These are phyloP conservation scores for Triplophysa dalaica DNA, from an alignment of 2,113 vertebrate species.

Conservation along the genomic window DNA sequence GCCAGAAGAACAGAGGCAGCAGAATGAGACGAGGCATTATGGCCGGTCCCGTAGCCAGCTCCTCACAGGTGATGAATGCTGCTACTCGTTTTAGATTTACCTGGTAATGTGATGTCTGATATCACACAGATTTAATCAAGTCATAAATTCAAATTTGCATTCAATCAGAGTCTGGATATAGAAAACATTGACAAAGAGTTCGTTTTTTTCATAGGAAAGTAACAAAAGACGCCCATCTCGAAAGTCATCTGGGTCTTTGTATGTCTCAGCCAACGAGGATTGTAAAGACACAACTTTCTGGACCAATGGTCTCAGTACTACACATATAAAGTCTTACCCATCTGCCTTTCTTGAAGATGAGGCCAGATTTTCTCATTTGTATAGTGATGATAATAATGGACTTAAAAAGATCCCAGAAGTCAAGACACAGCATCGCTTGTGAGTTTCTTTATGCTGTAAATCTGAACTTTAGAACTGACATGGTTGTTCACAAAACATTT, in stretches of 20 bases:
- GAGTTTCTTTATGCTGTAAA: slow-evolving; percentile 43
- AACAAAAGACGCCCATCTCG: slow-evolving; percentile 71
- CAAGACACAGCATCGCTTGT: slow-evolving; percentile 51
- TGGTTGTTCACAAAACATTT: not conserved
- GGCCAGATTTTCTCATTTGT: not conserved
- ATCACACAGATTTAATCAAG: not conserved
- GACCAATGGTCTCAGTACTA: not conserved
- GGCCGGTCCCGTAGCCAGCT: slow-evolving; percentile 76
- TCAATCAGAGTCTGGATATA: not conserved
- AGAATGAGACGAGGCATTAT: slow-evolving; percentile 80
- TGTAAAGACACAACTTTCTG: slow-evolving; percentile 53
- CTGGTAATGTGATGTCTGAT: not conserved
- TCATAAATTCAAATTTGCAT: too few relatives aligned
- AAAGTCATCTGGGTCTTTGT: slow-evolving; percentile 3
- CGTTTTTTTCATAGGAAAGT: slow-evolving; percentile 72
- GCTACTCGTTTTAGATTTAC: not conserved
- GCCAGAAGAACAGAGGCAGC: slow-evolving; percentile 67
- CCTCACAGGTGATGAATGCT: slow-evolving; percentile 69
- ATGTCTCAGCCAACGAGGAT: slow-evolving; percentile 33
- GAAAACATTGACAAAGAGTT: not conserved
- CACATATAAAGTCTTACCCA: slow-evolving; percentile 8
- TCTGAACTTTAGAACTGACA: too few relatives aligned
- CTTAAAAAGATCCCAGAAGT: slow-evolving; percentile 41
- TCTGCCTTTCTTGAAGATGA: slow-evolving; percentile 8
- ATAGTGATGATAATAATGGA: slow-evolving; percentile 2